phyloP scores from a whole-genome alignment of 1,140 invertebrate species.

The Drosophila aff. region DNA sequence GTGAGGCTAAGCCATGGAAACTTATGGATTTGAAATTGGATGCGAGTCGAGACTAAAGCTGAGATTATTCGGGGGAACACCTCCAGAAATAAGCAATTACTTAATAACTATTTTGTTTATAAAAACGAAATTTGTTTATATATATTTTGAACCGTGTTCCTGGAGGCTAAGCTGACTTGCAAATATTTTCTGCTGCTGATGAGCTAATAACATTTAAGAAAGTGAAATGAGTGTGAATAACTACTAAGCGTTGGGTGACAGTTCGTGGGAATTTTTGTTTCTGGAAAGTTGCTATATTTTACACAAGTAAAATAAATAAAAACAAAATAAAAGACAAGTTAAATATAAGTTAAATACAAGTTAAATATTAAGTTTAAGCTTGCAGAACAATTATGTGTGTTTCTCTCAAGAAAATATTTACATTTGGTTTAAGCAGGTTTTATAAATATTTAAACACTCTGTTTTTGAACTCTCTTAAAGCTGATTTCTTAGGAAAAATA shows the following conservation, averaged over 20 bases:
- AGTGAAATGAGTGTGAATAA: neutral
- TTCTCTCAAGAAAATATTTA: neutral
- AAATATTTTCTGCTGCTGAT: neutral
- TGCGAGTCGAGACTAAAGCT: neutral
- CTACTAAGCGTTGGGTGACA: neutral
- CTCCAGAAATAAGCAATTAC: too few species aligned
- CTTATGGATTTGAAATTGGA: conserved; percentile 4
- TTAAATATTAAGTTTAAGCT: neutral
- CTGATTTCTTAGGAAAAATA: neutral
- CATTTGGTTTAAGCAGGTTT: neutral
- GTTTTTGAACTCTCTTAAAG: neutral
- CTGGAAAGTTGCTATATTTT: neutral
- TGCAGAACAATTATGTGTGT: neutral
- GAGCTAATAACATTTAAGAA: neutral
- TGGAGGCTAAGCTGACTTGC: neutral
- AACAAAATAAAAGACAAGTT: neutral
- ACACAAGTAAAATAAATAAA: neutral
- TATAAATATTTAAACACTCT: neutral
- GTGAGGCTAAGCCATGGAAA: conserved; percentile 27
- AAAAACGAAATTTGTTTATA: neutral
- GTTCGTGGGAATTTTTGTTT: neutral
- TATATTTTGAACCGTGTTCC: neutral
- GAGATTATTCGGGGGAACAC: conserved; percentile 1
- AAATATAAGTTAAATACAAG: neutral
- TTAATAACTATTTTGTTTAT: neutral